A percentile compares a stretch with the other conserved stretches of the same genome.
Conservation (phyloP, 2,797 vertebrate species). For the Echeneis naucrates region DNA sequence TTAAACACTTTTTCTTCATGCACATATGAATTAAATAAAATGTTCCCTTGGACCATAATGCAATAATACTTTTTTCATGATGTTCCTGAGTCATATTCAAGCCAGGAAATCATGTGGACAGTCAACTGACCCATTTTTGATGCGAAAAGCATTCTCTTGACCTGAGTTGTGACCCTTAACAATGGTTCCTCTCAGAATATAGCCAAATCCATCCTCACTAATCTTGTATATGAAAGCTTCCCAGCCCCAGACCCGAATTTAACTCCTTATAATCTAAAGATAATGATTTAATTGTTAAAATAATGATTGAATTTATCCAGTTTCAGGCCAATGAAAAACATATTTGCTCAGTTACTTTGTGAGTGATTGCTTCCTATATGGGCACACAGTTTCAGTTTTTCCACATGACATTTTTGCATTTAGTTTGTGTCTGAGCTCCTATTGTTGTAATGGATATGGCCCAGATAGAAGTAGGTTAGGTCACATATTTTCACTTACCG, state of each 20-base stretch:
- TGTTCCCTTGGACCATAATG: background rate
- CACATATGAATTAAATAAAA: conserved; percentile 1
- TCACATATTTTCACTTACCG: background rate
- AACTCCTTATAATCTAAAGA: background rate
- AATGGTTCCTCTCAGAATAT: background rate
- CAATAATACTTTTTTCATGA: background rate
- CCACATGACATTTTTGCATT: background rate
- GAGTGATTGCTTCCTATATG: background rate
- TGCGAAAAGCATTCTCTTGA: background rate
- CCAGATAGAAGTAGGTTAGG: background rate
- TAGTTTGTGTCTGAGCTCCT: background rate
- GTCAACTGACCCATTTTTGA: conserved; percentile 9
- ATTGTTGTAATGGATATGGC: background rate
- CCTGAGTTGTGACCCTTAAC: background rate
- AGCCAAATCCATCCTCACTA: background rate
- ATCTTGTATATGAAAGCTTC: background rate
- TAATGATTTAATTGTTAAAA: background rate
- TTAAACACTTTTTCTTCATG: background rate
- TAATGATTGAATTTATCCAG: too few species aligned
- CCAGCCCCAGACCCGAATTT: background rate
- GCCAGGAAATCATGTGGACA: conserved; percentile 28
- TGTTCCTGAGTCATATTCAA: background rate
- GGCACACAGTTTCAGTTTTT: background rate
- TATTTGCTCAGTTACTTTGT: too few species aligned
- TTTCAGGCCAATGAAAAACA: background rate